Conservation (phyloP, 2,113 vertebrate genomes). For the Fulmarus glacialis region DNA sequence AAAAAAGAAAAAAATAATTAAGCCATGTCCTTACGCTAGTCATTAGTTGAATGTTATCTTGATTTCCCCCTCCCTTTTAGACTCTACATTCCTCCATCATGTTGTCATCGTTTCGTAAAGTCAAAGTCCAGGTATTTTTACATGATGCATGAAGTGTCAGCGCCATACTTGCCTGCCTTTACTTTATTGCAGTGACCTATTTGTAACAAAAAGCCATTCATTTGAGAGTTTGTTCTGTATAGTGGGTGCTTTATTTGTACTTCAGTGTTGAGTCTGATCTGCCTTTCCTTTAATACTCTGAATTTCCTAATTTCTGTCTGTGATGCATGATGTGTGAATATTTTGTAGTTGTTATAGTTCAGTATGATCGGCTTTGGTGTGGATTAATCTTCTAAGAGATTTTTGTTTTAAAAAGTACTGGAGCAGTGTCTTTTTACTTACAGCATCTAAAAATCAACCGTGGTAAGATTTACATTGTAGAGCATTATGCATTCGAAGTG, state of each 20-base stretch:
- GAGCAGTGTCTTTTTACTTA: background rate
- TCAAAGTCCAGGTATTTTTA: slow-evolving; percentile 89
- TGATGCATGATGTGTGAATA: slow-evolving; percentile 67
- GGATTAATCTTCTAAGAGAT: background rate
- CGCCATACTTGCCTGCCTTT: slow-evolving; percentile 63
- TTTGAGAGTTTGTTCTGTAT: background rate
- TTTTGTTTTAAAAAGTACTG: slow-evolving; percentile 21
- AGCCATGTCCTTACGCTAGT: background rate
- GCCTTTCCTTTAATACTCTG: slow-evolving; percentile 16
- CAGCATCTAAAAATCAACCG: background rate
- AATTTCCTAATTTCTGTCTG: slow-evolving; percentile 18
- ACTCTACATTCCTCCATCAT: slow-evolving; percentile 80
- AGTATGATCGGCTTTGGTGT: background rate
- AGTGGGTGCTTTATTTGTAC: background rate
- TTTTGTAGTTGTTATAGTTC: background rate
- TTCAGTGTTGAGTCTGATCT: background rate
- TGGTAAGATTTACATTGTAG: background rate
- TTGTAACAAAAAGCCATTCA: background rate
- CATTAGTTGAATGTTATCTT: slow-evolving; percentile 66
- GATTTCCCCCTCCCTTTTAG: slow-evolving; percentile 74
- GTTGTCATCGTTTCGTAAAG: slow-evolving; percentile 89
- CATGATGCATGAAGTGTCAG: slow-evolving; percentile 65
- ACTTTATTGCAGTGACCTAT: slow-evolving; percentile 61
- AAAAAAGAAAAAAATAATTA: background rate
- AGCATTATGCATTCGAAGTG: background rate